Evolutionary conservation across 2,797 vertebrate genomes (phyloP).

Genomic region (Agapornis canus): DNA sequence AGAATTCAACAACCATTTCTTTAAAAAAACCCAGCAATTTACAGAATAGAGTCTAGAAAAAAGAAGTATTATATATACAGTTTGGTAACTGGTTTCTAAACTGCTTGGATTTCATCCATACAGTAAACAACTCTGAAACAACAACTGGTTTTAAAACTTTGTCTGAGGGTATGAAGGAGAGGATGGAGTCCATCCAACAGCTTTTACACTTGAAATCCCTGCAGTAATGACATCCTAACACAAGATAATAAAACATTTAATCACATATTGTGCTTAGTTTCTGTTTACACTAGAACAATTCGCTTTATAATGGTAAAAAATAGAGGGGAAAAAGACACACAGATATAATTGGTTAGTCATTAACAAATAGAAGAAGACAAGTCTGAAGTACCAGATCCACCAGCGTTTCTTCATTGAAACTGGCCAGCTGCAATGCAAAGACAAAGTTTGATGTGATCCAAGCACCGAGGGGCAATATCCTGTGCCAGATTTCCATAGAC

Average conservation of each 20-base stretch:
- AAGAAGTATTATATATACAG: background rate
- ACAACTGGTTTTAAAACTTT: background rate
- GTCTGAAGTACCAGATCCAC: background rate
- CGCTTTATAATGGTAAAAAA: background rate
- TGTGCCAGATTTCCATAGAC: background rate
- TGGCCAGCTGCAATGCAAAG: background rate
- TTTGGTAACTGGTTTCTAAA: background rate
- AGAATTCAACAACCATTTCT: background rate
- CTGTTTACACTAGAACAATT: background rate
- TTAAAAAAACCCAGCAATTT: background rate
- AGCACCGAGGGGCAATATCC: background rate
- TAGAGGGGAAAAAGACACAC: fast-evolving
- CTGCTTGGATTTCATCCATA: background rate
- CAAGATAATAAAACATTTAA: background rate
- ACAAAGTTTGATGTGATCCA: background rate
- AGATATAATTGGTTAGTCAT: background rate
- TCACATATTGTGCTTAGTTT: background rate
- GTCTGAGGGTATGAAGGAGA: background rate
- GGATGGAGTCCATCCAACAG: background rate
- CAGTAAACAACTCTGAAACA: background rate
- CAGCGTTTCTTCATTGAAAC: background rate
- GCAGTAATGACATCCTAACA: background rate
- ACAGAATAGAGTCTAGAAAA: background rate
- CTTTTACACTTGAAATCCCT: background rate
- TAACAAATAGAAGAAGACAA: background rate